Evolutionary conservation across 1,140 invertebrate genomes (phyloP), one percentile per base, ranked within the genome.

Genomic region (Choristoneura fumiferana): DNA sequence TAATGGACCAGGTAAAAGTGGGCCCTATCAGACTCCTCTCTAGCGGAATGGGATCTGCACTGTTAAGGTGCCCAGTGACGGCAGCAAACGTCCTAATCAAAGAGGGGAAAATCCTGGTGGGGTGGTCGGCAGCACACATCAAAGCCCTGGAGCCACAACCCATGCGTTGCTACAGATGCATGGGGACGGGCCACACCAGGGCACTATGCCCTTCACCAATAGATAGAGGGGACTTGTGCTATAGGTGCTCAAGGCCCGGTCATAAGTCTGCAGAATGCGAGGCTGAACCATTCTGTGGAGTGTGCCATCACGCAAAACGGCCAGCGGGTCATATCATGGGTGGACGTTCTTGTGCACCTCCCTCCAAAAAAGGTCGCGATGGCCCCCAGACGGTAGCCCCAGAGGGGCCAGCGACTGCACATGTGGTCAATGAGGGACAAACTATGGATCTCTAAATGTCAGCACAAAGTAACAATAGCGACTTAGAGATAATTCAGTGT

Each of bases 381-480:
- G 17, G 9, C 8, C 14, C n/a, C n/a, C n/a, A n/a, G n/a, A n/a
- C n/a, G n/a, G n/a, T 1, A 8, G 0, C 15, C 40, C 6, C 67
- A 63, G 33, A 13, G 17, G 4, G 60, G 62, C 13, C 4, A 57
- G 4, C n/a, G n/a, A n/a, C n/a, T n/a, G n/a, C n/a, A n/a, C n/a
- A n/a, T n/a, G n/a, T n/a, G n/a, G n/a, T n/a, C n/a, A n/a, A n/a
- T n/a, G 65, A 65, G 43, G 56, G 65, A 52, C 56, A 29, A 29
- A 2, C 2, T 3, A 29, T 29, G 22, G 22, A 29, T 29, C 2
- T 29, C 22, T 29, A 29, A 6, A 29, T 29, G 38, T 14, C 38
- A 12, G 14, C 38, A 12, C 12, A n/a, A n/a, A n/a, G n/a, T n/a
- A 39, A n/a, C 13, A 9, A 13, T 1, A n/a, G 4, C 37, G n/a